These are phyloP conservation scores for Dreissena polymorpha DNA, from an alignment of 1,140 invertebrate genomes.

Conservation along the genomic window DNA sequence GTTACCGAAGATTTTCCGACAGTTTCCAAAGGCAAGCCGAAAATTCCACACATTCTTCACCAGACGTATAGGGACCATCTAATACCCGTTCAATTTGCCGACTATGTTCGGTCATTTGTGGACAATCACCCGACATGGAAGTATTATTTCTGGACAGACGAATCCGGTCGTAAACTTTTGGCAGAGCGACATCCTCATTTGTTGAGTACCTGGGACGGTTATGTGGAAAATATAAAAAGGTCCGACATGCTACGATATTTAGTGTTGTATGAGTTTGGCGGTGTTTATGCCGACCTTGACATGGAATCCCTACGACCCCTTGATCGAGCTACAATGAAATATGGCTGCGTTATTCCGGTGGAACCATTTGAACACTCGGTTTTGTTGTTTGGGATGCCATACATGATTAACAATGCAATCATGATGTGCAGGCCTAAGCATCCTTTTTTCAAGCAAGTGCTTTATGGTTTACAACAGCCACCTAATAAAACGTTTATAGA, in stretches of 20 bases:
- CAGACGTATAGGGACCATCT: neutral
- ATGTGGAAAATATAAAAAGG: neutral
- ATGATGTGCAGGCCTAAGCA: constrained; percentile 67
- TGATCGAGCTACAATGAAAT: constrained; percentile 55
- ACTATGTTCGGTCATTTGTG: neutral
- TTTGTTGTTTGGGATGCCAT: constrained; percentile 58
- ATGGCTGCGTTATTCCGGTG: constrained; percentile 68
- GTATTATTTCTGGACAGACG: constrained; percentile 29
- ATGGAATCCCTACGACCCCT: constrained; percentile 65
- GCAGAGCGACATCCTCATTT: constrained; percentile 3
- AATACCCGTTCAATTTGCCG: neutral
- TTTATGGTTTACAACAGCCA: constrained; percentile 47
- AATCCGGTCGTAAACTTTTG: neutral
- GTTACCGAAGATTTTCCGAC: constrained; percentile 9
- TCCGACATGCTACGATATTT: constrained; percentile 70
- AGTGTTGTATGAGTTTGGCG: constrained; percentile 68
- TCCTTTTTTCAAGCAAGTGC: constrained; percentile 66
- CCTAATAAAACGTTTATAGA: neutral
- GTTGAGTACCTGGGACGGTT: no score
- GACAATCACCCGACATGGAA: constrained; percentile 18
- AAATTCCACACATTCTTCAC: constrained; percentile 31
- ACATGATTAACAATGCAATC: constrained; percentile 67
- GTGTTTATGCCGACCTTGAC: constrained; percentile 72
- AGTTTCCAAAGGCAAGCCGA: neutral
- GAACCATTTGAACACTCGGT: constrained; percentile 71